Conservation (phyloP, 2,888 invertebrate species). For the Mesoligia furuncula region DNA sequence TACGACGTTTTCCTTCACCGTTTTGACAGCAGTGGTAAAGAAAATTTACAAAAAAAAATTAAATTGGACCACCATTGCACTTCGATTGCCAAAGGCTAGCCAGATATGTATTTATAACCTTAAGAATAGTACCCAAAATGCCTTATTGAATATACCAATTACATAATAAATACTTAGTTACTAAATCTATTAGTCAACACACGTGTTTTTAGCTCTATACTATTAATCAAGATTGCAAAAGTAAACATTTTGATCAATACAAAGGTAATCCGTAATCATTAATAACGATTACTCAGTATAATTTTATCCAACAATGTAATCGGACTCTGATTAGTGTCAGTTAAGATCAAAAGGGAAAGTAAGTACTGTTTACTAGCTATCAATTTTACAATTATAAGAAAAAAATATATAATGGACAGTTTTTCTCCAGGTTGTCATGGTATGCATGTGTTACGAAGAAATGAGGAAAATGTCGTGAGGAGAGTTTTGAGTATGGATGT, state of each 20-base stretch:
- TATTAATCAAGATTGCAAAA: conserved; percentile 63
- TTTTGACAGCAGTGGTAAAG: no score
- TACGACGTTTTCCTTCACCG: no score
- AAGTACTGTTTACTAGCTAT: no score
- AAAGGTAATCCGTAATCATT: conserved; percentile 62
- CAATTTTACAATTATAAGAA: neutral
- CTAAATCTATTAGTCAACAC: neutral
- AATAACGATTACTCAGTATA: conserved; percentile 59
- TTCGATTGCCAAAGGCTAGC: neutral
- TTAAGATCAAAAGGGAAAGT: neutral
- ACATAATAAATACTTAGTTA: neutral
- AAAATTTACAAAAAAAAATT: no score
- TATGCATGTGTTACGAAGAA: no score
- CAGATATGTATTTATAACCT: neutral
- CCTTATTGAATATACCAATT: neutral
- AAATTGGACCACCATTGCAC: no score
- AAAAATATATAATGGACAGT: neutral
- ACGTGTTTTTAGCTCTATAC: conserved; percentile 14
- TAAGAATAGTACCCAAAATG: neutral
- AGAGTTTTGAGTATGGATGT: no score
- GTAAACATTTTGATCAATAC: conserved; percentile 8
- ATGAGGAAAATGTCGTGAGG: no score
- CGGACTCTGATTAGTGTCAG: neutral
- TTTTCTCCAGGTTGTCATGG: no score
- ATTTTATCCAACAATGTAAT: conserved; percentile 2